Conservation (phyloP, 2,888 invertebrate genomes). For the Argyresthia goedartella region DNA sequence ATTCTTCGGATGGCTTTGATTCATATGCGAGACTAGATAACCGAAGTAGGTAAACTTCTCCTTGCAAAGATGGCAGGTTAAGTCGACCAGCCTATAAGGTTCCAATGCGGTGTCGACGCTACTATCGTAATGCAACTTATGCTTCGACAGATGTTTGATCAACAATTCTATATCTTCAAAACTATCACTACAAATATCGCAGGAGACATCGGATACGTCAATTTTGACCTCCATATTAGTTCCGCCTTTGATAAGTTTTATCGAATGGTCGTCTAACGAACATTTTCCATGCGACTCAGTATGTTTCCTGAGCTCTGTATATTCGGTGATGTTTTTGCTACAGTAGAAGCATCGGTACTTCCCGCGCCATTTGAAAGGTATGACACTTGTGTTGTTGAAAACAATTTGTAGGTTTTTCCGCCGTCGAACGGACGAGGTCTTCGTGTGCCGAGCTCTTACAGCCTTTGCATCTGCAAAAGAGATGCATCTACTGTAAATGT, state of each 20-base stretch:
- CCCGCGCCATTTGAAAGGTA: conserved; percentile 64
- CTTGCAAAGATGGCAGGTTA: conserved; percentile 41
- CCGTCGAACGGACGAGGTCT: conserved; percentile 53
- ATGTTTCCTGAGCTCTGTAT: conserved; percentile 41
- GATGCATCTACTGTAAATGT: conserved; percentile 56
- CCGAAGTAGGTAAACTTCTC: conserved; percentile 55
- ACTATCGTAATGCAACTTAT: conserved; percentile 43
- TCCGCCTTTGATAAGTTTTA: conserved; percentile 54
- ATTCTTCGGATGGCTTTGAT: conserved; percentile 52
- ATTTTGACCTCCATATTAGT: conserved; percentile 62
- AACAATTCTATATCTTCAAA: conserved; percentile 32
- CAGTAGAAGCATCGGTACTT: conserved; percentile 60
- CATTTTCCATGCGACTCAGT: conserved; percentile 50
- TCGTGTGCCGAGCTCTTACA: conserved; percentile 40
- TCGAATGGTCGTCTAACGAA: conserved; percentile 46
- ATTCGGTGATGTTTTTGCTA: conserved; percentile 45
- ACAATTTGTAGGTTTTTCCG: conserved; percentile 51
- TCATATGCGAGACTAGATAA: conserved; percentile 53
- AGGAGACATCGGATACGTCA: conserved; percentile 46
- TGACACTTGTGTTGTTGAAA: conserved; percentile 55
- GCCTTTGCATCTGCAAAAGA: conserved; percentile 41
- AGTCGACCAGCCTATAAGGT: conserved; percentile 41
- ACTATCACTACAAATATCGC: conserved; percentile 39
- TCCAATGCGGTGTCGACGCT: conserved; percentile 56
- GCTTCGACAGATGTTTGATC: conserved; percentile 41